phyloP scores from a whole-genome alignment of 2,888 invertebrate species.

The Limnephilus auricula region DNA sequence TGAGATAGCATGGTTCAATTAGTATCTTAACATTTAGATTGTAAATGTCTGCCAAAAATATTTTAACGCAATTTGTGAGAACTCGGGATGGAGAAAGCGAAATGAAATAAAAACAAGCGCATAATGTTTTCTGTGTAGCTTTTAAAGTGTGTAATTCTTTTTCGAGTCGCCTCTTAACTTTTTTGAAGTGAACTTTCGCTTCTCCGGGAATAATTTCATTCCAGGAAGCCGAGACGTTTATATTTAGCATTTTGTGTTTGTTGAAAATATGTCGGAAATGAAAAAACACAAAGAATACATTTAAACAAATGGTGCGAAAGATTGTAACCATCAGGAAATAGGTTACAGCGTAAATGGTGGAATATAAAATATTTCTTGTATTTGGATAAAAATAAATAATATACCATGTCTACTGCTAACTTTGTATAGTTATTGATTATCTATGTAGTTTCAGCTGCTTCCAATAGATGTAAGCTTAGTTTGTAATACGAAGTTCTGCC shows the following conservation, averaged over 20 bases:
- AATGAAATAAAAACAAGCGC: slow-evolving; percentile 62
- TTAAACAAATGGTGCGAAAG: background rate
- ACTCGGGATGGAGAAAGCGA: slow-evolving; percentile 54
- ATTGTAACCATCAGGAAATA: background rate
- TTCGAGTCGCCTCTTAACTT: slow-evolving; percentile 46
- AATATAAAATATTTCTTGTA: no score
- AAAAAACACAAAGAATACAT: background rate
- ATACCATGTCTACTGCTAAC: no score
- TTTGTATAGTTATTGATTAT: no score
- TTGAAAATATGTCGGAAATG: background rate
- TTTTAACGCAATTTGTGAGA: slow-evolving; percentile 48
- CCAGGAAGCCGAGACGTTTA: slow-evolving; percentile 16
- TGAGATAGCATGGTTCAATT: background rate
- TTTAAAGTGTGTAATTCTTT: slow-evolving; percentile 60
- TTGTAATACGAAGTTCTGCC: no score
- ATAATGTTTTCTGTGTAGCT: slow-evolving; percentile 57
- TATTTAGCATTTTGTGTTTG: slow-evolving; percentile 31
- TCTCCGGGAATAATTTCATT: slow-evolving; percentile 49
- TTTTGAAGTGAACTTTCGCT: slow-evolving; percentile 49
- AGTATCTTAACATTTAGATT: background rate
- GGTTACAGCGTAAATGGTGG: background rate
- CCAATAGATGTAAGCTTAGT: no score
- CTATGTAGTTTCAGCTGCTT: no score
- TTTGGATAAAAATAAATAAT: no score
- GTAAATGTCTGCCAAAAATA: background rate